A percentile compares a stretch with the other conserved stretches of the same genome.
phyloP scores from a whole-genome alignment of 2,888 invertebrate species.

The Cheiracanthium punctorium region DNA sequence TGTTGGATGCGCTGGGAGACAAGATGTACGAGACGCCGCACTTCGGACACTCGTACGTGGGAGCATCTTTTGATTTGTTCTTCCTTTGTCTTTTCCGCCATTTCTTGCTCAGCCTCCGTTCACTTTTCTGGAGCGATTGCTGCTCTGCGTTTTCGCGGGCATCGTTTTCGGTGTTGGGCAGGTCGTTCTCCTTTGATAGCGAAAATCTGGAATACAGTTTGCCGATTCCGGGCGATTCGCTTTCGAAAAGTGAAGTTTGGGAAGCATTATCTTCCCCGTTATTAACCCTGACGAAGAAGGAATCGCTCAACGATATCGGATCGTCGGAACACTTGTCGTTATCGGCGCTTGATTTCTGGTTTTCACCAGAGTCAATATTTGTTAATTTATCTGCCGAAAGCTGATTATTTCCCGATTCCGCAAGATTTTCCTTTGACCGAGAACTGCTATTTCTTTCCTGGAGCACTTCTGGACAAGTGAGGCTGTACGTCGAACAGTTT shows the following conservation, averaged over 20 bases:
- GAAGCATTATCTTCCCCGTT: not conserved
- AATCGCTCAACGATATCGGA: slow-evolving; percentile 27
- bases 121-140: not conserved
- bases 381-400: not conserved
- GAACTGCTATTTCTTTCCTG: not conserved
- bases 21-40: slow-evolving; percentile 48
- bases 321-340: not conserved
- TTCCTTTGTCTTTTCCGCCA: slow-evolving; percentile 27
- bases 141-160: not conserved
- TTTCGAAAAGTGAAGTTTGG: not conserved
- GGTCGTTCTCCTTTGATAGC: not conserved
- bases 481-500: slow-evolving; percentile 53
- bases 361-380: no score
- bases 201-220: not conserved
- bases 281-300: slow-evolving; percentile 27
- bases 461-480: not conserved
- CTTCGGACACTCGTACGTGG: slow-evolving; percentile 35
- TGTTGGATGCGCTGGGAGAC: not conserved
- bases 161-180: not conserved
- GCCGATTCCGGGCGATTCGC: not conserved
- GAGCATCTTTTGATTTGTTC: slow-evolving; percentile 8
- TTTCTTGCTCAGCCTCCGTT: not conserved
- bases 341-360: not conserved
- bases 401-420: not conserved
- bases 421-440: no score